Evolutionary conservation across 2,888 invertebrate genomes (phyloP).

Genomic region (Napeogenes inachia): DNA sequence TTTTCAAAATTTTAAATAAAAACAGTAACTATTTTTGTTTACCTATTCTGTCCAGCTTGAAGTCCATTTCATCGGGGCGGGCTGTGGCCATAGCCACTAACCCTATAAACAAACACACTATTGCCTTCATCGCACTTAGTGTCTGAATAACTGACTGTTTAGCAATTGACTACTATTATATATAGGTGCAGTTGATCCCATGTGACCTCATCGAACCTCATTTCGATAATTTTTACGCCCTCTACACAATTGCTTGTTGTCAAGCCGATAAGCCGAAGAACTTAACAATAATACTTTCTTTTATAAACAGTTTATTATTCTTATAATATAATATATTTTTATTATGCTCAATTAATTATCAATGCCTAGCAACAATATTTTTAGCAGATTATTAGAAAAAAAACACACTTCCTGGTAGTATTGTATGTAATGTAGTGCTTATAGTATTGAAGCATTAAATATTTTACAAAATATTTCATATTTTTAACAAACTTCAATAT

Average conservation of each 20-base stretch:
- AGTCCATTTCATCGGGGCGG: constrained; percentile 51
- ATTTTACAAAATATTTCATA: too few species aligned
- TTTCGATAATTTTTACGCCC: constrained; percentile 15
- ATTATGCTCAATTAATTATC: too few species aligned
- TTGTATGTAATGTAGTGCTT: too few species aligned
- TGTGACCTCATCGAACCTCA: constrained; percentile 20
- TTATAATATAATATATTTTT: too few species aligned
- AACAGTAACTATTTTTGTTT: neutral
- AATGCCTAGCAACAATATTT: too few species aligned
- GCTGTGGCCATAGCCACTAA: constrained; percentile 59
- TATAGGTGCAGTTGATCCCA: constrained; percentile 20
- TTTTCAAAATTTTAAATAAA: neutral
- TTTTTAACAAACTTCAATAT: too few species aligned
- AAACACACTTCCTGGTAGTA: too few species aligned
- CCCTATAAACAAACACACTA: constrained; percentile 50
- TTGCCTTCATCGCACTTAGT: constrained; percentile 56
- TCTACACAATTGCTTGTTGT: neutral
- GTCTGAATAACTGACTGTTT: constrained; percentile 48
- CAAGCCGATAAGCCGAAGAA: too few species aligned
- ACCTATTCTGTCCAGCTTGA: constrained; percentile 44
- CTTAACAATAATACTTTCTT: too few species aligned
- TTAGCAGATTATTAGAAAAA: too few species aligned
- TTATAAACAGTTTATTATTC: too few species aligned
- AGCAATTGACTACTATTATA: constrained; percentile 18
- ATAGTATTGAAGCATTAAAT: too few species aligned